Evolutionary conservation across 2,113 vertebrate genomes (phyloP), one percentile per base, ranked within the genome.

Genomic region (Apteryx mantelli): DNA sequence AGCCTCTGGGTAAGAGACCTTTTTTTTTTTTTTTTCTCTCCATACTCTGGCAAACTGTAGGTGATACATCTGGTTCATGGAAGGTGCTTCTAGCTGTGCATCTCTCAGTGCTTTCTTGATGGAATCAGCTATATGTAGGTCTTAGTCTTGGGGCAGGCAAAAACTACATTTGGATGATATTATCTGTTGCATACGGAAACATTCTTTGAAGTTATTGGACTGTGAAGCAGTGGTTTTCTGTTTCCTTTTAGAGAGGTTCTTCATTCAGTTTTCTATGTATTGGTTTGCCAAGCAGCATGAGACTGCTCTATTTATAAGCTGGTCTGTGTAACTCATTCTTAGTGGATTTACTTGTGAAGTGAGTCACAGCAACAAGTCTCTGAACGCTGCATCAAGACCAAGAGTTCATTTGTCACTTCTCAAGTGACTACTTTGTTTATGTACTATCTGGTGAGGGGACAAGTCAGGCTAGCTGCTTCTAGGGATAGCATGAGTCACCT

Each of bases 1-100:
- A 96, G 81, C 84, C 82, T 79, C 69, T 83, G 73, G 91, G 97
- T 97, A 97, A 97, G 96, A 97, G 28, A 60, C 28, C 80, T 91
- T 10, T 60, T 91, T 64, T 58, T 93, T 73, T 73, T 55, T 48
- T 84, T 82, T 44, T 53, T 56, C 28, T 6, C 8, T 30, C 25
- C n/a, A 6, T 94, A 79, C 55, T 58, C 42, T 86, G 63, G 38
- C 25, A 84, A 74, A 50, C 17, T 63, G 0, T 63, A 46, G n/a
- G 11, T 95, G 50, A 38, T 0, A 0, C 34, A 30, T n/a, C 13
- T 65, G 21, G 5, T 56, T 95, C 26, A 14, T 34, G 34, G 16
- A 28, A 71, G 56, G 14, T 80, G 44, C 40, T 88, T 82, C 75
- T 58, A 50, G 36, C 74, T 81, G 5, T 60, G 58, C 18, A 77